A percentile compares a stretch with the other conserved stretches of the same genome.
Evolutionary conservation across 2,797 vertebrate species (phyloP).

Genomic region (Mus minutoides): DNA sequence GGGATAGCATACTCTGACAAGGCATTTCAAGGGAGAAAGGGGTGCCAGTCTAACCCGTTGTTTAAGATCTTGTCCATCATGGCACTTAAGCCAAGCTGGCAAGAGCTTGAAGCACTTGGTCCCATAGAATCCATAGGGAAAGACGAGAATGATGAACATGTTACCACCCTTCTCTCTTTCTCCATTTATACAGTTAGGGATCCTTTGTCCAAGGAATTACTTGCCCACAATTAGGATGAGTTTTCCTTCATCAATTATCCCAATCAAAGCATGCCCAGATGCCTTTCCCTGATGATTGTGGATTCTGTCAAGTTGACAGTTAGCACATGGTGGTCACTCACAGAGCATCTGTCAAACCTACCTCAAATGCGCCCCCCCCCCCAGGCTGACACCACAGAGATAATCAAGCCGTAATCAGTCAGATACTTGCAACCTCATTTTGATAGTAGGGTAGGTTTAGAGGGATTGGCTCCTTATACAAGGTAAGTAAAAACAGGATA

Average conservation of each 20-base stretch:
- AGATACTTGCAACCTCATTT: neutral
- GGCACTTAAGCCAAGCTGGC: neutral
- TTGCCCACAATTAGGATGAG: neutral
- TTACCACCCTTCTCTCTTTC: no score
- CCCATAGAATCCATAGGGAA: neutral
- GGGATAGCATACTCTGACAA: neutral
- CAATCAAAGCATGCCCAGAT: neutral
- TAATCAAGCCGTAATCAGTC: neutral
- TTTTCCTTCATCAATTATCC: neutral
- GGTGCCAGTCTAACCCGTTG: rapidly evolving
- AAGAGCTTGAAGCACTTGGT: neutral
- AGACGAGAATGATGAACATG: neutral
- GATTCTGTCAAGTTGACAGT: neutral
- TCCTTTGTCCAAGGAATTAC: neutral
- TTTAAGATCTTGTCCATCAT: neutral
- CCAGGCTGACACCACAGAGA: neutral
- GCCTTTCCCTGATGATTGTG: neutral
- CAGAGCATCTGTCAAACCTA: neutral
- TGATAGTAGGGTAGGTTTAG: neutral
- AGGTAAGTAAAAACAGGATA: neutral
- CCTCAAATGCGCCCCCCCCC: neutral
- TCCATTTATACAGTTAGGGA: neutral
- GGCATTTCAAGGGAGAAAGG: neutral
- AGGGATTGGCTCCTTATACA: neutral
- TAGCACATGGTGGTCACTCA: neutral